These are phyloP conservation scores for Drosophila ananassae DNA, from an alignment of 1,140 invertebrate genomes.

Conservation along the genomic window DNA sequence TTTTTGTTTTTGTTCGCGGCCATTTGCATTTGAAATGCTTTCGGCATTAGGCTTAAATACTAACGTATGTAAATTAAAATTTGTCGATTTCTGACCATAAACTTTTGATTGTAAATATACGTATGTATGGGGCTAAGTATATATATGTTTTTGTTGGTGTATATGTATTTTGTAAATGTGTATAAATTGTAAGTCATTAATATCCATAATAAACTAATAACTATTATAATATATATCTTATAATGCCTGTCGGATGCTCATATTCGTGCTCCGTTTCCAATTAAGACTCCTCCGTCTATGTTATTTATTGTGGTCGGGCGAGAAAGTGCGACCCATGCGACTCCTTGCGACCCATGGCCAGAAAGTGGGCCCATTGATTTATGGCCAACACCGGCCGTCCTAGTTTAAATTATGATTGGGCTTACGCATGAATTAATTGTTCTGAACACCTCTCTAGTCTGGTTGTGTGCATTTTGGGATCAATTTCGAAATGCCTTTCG, in stretches of 20 bases:
- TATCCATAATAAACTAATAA: constrained; percentile 68
- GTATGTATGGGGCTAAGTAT: constrained; percentile 50
- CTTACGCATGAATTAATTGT: constrained; percentile 48
- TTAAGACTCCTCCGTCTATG: constrained; percentile 2
- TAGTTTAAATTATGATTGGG: constrained; percentile 41
- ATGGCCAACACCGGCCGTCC: constrained; percentile 21
- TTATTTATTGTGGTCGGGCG: constrained; percentile 46
- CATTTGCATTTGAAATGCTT: constrained; percentile 73
- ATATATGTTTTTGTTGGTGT: constrained; percentile 27
- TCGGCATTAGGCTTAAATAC: constrained; percentile 74
- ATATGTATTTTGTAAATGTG: constrained; percentile 22
- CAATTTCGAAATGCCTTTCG: constrained; percentile 33
- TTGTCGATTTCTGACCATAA: constrained; percentile 10
- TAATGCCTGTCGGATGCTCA: constrained; percentile 30
- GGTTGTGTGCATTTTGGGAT: constrained; percentile 13
- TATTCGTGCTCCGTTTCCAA: constrained; percentile 11
- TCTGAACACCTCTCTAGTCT: constrained; percentile 19
- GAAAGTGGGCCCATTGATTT: constrained; percentile 37
- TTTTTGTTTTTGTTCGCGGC: constrained; percentile 13
- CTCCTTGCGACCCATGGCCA: no score
- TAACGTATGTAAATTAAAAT: constrained; percentile 75
- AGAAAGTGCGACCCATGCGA: neutral
- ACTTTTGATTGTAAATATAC: constrained; percentile 53
- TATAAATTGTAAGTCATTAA: constrained; percentile 58
- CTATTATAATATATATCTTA: constrained; percentile 31